Base-by-base conservation (phyloP, 2,113 vertebrate genomes). In the Canis aureus region DNA sequence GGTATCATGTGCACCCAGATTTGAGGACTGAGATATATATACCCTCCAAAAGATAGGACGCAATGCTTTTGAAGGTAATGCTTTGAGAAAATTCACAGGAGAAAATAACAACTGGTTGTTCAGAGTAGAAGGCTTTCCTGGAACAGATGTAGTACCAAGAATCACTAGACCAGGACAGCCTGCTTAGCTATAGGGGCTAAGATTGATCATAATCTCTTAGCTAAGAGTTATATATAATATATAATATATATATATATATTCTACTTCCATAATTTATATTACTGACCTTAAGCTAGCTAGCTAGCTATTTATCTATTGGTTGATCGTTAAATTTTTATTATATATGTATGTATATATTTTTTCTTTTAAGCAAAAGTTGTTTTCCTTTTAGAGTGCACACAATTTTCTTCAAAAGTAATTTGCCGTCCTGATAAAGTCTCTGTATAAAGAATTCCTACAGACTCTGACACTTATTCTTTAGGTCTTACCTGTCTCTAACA, bases 401-500 rank as follows among this genome's bases (percentile, higher is more conserved):
- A 57, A 23, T 53, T 64, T 96, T 92, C 57, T 62, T 62, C 11
- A 64, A 67, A 82, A 79, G 10, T 3, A 2, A 35, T 43, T 71
- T 57, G 4, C 78, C 95, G 35, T 82, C n/a, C 25, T 60, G 3
- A 55, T 57, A 73, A 5, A 22, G 11, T 25, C 25, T 93, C 16
- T 38, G 8, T 51, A 20, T 51, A 23, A 91, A 94, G 19, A 49
- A 97, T 67, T n/a, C 3, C 32, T 64, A 59, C 2, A 60, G 67
- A 81, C n/a, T 79, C n/a, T 73, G 35, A 95, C 49, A 69, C 80
- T 73, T 87, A 78, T 17, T 1, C 32, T 74, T 87, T 78, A 69
- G 29, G 12, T 88, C 27, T 92, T 76, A 19, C 12, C 19, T 76
- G 71, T 64, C 20, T 96, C 80, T 76, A 27, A 91, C 67, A 97